Evolutionary conservation across 2,113 vertebrate species (phyloP).

Genomic region (Brachypteracias leptosomus): DNA sequence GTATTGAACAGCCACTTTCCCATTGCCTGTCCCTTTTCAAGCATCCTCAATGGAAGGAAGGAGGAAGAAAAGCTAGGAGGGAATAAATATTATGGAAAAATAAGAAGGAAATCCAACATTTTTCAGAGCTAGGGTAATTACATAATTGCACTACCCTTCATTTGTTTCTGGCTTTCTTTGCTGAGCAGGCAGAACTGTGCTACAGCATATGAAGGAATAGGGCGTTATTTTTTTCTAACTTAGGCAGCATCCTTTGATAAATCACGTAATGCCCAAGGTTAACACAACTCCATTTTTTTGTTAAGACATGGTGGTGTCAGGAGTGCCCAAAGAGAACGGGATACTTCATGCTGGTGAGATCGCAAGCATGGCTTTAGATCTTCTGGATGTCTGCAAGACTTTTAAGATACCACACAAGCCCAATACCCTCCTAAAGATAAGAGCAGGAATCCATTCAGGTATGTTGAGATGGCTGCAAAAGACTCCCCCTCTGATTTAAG

Average conservation of each 20-base stretch:
- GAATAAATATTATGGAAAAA: not conserved
- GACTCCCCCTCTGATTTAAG: not conserved
- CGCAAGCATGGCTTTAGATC: slow-evolving; percentile 83
- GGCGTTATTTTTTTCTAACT: not conserved
- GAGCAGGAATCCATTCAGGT: slow-evolving; percentile 84
- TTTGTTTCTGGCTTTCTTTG: not conserved
- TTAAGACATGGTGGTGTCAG: slow-evolving; percentile 86
- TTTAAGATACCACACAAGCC: slow-evolving; percentile 85
- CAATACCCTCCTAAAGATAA: slow-evolving; percentile 79
- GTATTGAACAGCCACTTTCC: not conserved
- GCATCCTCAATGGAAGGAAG: not conserved
- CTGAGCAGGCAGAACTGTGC: not conserved
- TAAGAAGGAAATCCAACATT: not conserved
- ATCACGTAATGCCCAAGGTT: not conserved
- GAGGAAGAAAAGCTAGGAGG: not conserved
- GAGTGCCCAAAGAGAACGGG: slow-evolving; percentile 80
- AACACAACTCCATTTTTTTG: not conserved
- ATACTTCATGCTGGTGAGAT: slow-evolving; percentile 81
- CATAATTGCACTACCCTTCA: not conserved
- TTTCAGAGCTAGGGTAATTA: not conserved
- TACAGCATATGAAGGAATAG: not conserved
- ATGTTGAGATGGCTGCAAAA: not conserved
- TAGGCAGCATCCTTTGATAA: not conserved
- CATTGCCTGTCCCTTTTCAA: not conserved
- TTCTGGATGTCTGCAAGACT: slow-evolving; percentile 79